Base-by-base conservation (phyloP, 2,797 vertebrate genomes). In the Chloroceryle inda region DNA sequence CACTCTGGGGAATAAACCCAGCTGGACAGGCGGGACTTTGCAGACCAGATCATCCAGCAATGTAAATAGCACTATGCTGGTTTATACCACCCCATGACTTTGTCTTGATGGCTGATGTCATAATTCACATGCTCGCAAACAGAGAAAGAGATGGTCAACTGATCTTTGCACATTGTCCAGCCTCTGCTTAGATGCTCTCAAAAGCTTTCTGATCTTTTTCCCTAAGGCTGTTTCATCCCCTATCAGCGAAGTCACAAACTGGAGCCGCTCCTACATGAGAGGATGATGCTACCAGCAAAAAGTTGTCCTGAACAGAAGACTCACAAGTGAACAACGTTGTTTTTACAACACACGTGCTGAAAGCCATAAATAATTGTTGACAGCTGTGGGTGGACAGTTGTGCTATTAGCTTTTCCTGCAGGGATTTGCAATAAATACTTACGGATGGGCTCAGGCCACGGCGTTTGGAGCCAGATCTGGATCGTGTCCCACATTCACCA, bases 381-480 rank as follows among this genome's bases (percentile, higher is more conserved):
- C 94, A 95, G 93, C 93, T 95, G 94, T 94, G 93, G 92, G 89
- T 84, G 85, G 94, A 92, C 89, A 90, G 85, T 81, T 94, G 91
- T 89, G 71, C 92, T 95, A 35, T 72, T 59, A 66, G 84, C 61
- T 76, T 74, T 78, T 92, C 67, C 96, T 91, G 78, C 64, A 89
- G 95, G 88, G 91, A 94, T 90, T 74, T 94, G 88, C 66, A 94
- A 72, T 87, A 92, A 95, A 95, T 85, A 68, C 88, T 94, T 89
- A 94, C 64, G 83, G 77, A 90, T 74, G 67, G 94, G 80, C 89
- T 94, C 59, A 88, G 72, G 66, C 80, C 67, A 76, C 63, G 38
- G 40, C 7, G 44, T 37, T 90, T 82, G 63, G 63, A 96, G 85
- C 21, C 44, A 69, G 82, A 74, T 64, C 69, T 94, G 89, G 87